Conservation (phyloP, 2,113 vertebrate species). For the Neoarius graeffei region DNA sequence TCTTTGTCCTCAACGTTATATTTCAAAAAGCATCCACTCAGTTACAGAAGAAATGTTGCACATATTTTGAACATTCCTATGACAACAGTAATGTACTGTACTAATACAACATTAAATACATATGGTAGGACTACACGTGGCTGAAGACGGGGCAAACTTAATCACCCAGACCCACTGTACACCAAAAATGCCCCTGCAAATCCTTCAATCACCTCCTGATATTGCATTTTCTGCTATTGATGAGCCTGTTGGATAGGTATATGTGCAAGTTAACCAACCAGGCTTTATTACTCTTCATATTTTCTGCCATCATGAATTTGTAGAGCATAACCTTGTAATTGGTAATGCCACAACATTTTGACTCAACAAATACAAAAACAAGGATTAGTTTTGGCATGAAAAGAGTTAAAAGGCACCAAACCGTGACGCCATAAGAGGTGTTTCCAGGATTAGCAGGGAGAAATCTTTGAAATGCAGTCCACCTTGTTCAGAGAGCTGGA, state of each 20-base stretch:
- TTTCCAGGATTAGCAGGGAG: constrained; percentile 13
- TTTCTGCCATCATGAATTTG: constrained; percentile 13
- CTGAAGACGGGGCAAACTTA: constrained; percentile 55
- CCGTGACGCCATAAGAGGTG: constrained; percentile 52
- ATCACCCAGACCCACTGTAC: constrained; percentile 58
- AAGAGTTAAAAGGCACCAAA: constrained; percentile 71
- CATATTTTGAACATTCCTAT: constrained; percentile 80
- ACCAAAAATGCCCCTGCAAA: constrained; percentile 43
- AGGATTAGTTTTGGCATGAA: constrained; percentile 57
- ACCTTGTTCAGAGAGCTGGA: constrained; percentile 54
- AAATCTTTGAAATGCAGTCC: constrained; percentile 52
- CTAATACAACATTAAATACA: constrained; percentile 82
- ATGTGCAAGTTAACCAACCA: constrained; percentile 65
- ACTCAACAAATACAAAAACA: constrained; percentile 28
- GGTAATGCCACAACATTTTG: neutral
- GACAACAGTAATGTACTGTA: constrained; percentile 99
- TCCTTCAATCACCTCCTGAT: constrained; percentile 50
- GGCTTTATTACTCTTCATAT: constrained; percentile 11
- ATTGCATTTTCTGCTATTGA: constrained; percentile 35
- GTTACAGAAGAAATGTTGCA: constrained; percentile 72
- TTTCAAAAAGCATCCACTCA: constrained; percentile 70
- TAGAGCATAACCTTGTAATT: neutral
- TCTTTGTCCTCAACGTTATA: constrained; percentile 73
- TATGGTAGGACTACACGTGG: constrained; percentile 71
- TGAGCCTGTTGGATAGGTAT: constrained; percentile 27